phyloP scores from a whole-genome alignment of 1,140 invertebrate species.

The Papilio xuthus region DNA sequence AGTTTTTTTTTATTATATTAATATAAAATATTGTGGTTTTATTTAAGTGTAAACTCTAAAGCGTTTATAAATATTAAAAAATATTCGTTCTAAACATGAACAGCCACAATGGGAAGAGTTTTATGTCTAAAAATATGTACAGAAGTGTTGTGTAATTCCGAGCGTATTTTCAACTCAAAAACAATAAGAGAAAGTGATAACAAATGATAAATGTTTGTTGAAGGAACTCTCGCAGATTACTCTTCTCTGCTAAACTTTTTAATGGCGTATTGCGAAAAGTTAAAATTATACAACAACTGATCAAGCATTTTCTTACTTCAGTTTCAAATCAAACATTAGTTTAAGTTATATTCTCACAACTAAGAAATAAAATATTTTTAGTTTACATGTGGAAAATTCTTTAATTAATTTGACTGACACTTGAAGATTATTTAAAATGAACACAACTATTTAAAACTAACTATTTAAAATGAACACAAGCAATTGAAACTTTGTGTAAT shows the following conservation, averaged over 20 bases:
- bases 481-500: no score
- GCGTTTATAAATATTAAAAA: background rate
- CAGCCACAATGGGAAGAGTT: background rate
- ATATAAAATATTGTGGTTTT: background rate
- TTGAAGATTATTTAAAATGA: no score
- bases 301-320: background rate
- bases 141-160: background rate
- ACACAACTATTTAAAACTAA: no score
- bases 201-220: conserved; percentile 20
- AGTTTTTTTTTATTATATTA: background rate
- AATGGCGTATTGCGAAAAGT: background rate
- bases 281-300: background rate
- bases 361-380: background rate
- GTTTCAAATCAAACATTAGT: background rate
- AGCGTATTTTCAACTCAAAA: background rate
- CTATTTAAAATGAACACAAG: no score
- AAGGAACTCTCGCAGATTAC: background rate
- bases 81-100: background rate
- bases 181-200: conserved; percentile 13
- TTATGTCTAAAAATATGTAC: background rate
- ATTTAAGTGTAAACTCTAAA: no score
- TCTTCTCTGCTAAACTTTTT: conserved; percentile 7
- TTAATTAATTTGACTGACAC: no score
- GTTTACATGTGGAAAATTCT: no score
- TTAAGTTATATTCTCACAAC: background rate